A percentile compares a stretch with the other conserved stretches of the same genome.
Evolutionary conservation across 2,113 vertebrate genomes (phyloP).

Genomic region (Dipodomys stephensi): DNA sequence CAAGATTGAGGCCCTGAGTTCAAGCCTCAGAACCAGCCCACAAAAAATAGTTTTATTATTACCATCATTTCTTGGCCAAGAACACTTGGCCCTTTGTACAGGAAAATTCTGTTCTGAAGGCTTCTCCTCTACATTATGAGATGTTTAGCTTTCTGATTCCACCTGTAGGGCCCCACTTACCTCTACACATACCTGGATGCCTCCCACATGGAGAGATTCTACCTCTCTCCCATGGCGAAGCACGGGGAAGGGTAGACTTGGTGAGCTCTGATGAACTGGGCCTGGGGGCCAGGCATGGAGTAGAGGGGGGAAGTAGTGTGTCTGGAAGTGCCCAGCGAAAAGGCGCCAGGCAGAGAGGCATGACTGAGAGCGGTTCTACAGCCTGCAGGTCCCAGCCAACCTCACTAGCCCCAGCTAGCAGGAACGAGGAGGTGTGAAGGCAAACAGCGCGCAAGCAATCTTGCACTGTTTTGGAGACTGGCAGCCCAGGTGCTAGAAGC

Average conservation of each 20-base stretch:
- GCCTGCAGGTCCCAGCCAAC: not conserved
- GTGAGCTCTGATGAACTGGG: not conserved
- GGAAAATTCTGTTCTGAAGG: conserved; percentile 4
- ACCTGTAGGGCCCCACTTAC: not conserved
- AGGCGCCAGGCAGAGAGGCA: not conserved
- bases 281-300: not conserved
- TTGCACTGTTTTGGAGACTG: not conserved
- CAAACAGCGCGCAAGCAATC: not conserved
- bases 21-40: too few species aligned
- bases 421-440: not conserved
- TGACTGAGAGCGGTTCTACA: not conserved
- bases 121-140: not conserved
- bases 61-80: not conserved
- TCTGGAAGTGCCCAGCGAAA: not conserved
- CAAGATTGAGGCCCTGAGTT: too few species aligned
- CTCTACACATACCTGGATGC: not conserved
- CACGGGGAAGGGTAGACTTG: not conserved
- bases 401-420: not conserved
- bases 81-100: not conserved
- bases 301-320: not conserved
- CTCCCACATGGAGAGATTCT: not conserved
- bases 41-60: not conserved
- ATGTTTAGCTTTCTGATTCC: not conserved
- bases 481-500: not conserved
- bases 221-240: not conserved